phyloP scores from a whole-genome alignment of 37 sponge, comb jelly and placozoan genomes.

The Haliclona indistincta region DNA sequence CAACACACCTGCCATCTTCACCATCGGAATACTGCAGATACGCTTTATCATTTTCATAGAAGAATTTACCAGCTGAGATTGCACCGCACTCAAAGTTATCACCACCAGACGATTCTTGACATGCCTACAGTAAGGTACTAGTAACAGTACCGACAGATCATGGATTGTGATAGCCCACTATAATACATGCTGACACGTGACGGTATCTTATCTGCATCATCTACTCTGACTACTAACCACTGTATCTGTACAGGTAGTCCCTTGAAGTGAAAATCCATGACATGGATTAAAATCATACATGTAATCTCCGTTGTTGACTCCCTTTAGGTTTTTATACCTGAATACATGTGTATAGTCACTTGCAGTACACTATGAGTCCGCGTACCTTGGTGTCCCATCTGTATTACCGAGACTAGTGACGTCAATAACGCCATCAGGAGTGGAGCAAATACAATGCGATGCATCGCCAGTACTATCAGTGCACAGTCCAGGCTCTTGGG shows the following conservation, averaged over 20 bases:
- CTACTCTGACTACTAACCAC: too few species aligned
- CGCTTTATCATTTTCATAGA: not conserved
- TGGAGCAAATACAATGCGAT: not conserved
- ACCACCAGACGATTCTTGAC: too few species aligned
- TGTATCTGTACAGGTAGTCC: not conserved
- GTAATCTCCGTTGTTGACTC: not conserved
- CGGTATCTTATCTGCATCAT: not conserved
- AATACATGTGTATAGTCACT: not conserved
- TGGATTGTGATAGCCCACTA: too few species aligned
- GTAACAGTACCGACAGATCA: too few species aligned
- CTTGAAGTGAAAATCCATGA: not conserved
- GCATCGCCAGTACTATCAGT: too few species aligned
- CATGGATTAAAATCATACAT: not conserved
- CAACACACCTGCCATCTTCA: not conserved
- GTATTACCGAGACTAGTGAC: not conserved
- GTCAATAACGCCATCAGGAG: not conserved
- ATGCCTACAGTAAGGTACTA: too few species aligned
- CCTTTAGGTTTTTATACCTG: not conserved
- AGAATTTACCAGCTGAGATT: not conserved
- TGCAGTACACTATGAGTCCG: not conserved
- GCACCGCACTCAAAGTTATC: not conserved
- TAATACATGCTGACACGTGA: too few species aligned
- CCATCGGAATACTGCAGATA: not conserved
- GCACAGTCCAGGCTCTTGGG: too few species aligned
- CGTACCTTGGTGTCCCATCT: constrained; percentile 4